These are phyloP conservation scores for Parnassius orleans DNA, from an alignment of 2,888 invertebrate species.

Conservation along the genomic window DNA sequence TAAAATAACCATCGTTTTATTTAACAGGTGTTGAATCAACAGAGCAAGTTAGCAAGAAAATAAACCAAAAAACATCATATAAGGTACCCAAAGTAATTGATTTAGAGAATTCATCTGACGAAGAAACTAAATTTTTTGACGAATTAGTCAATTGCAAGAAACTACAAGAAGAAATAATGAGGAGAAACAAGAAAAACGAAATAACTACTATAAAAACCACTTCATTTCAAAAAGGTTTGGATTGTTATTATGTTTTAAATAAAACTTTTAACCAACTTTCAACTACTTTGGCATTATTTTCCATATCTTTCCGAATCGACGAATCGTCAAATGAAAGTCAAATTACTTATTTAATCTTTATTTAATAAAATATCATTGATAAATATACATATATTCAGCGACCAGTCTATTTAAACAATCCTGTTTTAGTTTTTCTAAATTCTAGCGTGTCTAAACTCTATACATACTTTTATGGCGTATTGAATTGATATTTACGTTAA, in stretches of 20 bases:
- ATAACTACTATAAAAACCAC: background rate
- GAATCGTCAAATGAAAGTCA: too few relatives aligned
- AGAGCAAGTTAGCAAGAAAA: background rate
- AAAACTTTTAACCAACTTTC: background rate
- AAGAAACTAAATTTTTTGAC: constrained; percentile 43
- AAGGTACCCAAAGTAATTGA: background rate
- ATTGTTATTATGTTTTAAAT: background rate
- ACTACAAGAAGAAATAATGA: constrained; percentile 37
- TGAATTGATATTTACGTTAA: too few relatives aligned
- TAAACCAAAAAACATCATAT: background rate
- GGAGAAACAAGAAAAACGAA: background rate
- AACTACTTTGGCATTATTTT: too few relatives aligned
- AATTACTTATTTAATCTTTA: too few relatives aligned
- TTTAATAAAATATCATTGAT: too few relatives aligned
- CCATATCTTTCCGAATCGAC: too few relatives aligned
- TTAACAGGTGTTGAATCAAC: background rate
- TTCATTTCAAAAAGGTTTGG: background rate
- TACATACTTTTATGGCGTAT: too few relatives aligned
- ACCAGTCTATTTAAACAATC: too few relatives aligned
- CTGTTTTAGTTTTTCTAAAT: too few relatives aligned
- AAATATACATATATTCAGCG: too few relatives aligned
- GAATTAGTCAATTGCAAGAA: constrained; percentile 49
- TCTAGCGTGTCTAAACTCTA: too few relatives aligned
- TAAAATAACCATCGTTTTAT: background rate
- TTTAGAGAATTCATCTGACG: background rate